phyloP scores from a whole-genome alignment of 2,113 vertebrate genomes.

The Myotis brandtii region DNA sequence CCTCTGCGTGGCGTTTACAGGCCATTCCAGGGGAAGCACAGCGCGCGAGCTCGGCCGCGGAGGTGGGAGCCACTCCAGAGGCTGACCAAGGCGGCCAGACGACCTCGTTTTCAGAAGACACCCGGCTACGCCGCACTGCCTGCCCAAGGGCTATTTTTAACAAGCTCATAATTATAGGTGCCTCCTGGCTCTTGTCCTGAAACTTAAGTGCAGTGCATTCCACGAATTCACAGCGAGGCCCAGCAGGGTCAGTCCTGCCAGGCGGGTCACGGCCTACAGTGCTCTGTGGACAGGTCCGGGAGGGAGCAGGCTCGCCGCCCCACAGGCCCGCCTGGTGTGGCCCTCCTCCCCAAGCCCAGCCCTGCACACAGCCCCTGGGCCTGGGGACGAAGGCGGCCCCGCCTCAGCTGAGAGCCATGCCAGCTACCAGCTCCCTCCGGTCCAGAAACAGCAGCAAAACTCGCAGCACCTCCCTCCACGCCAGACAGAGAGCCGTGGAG shows the following conservation, averaged over 20 bases:
- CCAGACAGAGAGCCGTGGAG: neutral
- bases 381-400: neutral
- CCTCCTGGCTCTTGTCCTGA: constrained; percentile 50
- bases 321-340: too few species aligned
- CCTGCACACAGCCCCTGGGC: neutral
- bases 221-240: neutral
- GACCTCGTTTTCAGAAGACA: constrained; percentile 12
- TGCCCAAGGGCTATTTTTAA: constrained; percentile 26
- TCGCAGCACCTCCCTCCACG: neutral
- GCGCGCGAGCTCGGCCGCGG: neutral
- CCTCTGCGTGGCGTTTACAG: constrained; percentile 65
- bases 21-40: constrained; percentile 43
- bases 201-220: neutral
- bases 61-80: constrained; percentile 23
- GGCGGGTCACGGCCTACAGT: neutral
- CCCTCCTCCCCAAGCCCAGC: neutral
- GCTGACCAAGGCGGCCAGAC: neutral
- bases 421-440: neutral
- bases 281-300: too few species aligned
- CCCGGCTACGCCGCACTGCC: neutral
- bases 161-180: constrained; percentile 9
- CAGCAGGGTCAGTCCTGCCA: neutral
- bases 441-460: neutral
- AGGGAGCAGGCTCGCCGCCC: too few species aligned
- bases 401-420: neutral